A percentile compares a stretch with the other conserved stretches of the same genome.
These are phyloP conservation scores for Gymnobelideus leadbeateri DNA, from an alignment of 2,113 vertebrate species.

Conservation along the genomic window DNA sequence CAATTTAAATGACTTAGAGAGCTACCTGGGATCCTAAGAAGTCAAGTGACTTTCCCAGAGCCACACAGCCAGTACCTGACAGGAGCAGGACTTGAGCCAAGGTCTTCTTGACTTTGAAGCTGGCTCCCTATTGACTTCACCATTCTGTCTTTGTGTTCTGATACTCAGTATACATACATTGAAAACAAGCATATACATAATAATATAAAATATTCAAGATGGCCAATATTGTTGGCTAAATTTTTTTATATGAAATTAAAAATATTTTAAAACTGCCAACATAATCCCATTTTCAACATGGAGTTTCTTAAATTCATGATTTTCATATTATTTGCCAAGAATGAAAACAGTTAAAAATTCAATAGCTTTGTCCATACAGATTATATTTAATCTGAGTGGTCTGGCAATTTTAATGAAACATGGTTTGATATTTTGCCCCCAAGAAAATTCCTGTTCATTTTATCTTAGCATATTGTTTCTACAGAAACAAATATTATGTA, in stretches of 20 bases:
- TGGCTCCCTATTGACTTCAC: not conserved
- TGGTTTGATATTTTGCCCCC: not conserved
- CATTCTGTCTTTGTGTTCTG: not conserved
- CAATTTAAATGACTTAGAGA: not conserved
- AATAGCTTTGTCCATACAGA: not conserved
- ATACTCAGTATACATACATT: constrained; percentile 27
- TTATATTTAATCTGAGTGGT: not conserved
- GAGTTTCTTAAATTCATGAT: not conserved
- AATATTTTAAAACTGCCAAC: not conserved
- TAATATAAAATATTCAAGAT: not conserved
- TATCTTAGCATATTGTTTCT: not conserved
- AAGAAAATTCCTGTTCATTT: not conserved
- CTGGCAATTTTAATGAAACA: not conserved
- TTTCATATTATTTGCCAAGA: not conserved
- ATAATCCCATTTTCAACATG: not conserved
- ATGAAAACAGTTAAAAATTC: constrained; percentile 25
- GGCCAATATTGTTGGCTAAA: not conserved
- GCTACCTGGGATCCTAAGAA: not conserved
- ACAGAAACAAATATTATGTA: not conserved
- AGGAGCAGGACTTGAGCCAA: not conserved
- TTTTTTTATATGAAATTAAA: not conserved
- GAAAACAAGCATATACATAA: not conserved
- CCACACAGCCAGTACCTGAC: not conserved
- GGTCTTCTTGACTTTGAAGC: not conserved
- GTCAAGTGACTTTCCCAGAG: not conserved